Conservation (phyloP, 2,113 vertebrate species). For the Poecile atricapillus region DNA sequence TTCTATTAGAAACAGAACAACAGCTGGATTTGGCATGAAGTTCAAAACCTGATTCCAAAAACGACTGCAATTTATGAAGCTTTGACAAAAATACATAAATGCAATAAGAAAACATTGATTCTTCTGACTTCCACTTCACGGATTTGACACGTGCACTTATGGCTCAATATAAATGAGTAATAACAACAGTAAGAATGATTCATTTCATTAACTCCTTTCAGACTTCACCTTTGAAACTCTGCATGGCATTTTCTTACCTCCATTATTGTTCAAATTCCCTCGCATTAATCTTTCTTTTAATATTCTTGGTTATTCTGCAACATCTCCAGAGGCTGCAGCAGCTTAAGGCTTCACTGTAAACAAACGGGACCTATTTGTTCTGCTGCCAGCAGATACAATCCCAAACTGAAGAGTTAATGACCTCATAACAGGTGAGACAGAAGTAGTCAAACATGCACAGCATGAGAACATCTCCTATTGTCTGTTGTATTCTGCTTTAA, state of each 20-base stretch:
- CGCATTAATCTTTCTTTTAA: constrained; percentile 4
- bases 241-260: not conserved
- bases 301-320: not conserved
- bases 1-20: constrained; percentile 34
- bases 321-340: not conserved
- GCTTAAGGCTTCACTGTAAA: not conserved
- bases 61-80: constrained; percentile 34
- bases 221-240: constrained; percentile 2
- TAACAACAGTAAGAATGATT: constrained; percentile 34
- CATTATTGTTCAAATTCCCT: not conserved
- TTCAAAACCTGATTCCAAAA: constrained; percentile 46
- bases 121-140: not conserved
- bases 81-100: constrained; percentile 49
- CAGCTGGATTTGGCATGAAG: constrained; percentile 46
- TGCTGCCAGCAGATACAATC: not conserved
- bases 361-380: not conserved
- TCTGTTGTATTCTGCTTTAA: not conserved
- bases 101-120: constrained; percentile 60
- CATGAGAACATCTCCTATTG: not conserved
- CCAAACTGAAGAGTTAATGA: not conserved
- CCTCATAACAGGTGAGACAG: not conserved
- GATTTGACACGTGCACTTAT: constrained; percentile 36
- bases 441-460: not conserved
- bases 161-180: constrained; percentile 46
- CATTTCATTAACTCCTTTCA: not conserved